Conservation (phyloP, 2,113 vertebrate species). For the Chionodraco myersi region DNA sequence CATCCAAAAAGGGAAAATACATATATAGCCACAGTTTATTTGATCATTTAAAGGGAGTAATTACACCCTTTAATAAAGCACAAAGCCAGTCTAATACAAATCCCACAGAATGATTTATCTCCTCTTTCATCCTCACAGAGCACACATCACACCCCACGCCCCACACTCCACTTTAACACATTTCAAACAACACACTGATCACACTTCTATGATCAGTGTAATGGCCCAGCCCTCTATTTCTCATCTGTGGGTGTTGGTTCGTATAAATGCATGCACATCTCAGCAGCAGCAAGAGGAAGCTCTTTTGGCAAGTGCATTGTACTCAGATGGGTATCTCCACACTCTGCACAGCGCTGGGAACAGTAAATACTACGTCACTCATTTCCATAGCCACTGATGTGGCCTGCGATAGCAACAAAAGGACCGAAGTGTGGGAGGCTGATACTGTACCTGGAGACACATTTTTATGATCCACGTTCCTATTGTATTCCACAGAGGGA, state of each 20-base stretch:
- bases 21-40: background rate
- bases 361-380: conserved; percentile 45
- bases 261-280: conserved; percentile 11
- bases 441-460: conserved; percentile 61
- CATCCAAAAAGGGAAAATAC: background rate
- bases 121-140: background rate
- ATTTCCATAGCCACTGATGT: conserved; percentile 72
- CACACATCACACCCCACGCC: conserved; percentile 19
- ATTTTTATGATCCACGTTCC: conserved; percentile 48
- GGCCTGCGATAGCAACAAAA: conserved; percentile 54
- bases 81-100: conserved; percentile 1
- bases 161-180: conserved; percentile 32
- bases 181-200: conserved; percentile 31
- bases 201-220: conserved; percentile 22
- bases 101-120: background rate
- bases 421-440: conserved; percentile 52
- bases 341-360: conserved; percentile 3
- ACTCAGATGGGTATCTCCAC: conserved; percentile 59
- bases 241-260: conserved; percentile 9
- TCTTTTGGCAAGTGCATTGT: conserved; percentile 30
- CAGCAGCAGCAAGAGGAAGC: conserved; percentile 50
- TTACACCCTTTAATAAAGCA: background rate
- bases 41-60: background rate
- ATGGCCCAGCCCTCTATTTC: conserved; percentile 3
- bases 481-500: conserved; percentile 18